Evolutionary conservation across 1,140 invertebrate species (phyloP), one percentile per base, ranked within the genome.

Genomic region (Laupala kohalensis): DNA sequence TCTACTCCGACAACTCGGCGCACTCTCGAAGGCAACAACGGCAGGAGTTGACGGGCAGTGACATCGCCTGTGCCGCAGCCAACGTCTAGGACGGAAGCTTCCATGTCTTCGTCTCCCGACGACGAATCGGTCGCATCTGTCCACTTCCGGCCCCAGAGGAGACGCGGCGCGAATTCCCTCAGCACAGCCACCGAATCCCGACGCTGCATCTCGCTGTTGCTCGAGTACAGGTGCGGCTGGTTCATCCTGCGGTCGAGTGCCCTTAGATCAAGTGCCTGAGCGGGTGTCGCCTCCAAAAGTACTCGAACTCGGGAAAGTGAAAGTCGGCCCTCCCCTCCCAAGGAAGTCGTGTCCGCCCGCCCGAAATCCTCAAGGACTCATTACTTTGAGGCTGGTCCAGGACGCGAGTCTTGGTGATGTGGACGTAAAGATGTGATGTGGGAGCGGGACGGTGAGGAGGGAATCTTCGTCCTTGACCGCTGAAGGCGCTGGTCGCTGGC

Each of bases 31-130:
- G 89, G 87, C n/a, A 93, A 75, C 72, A 83, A 81, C 0, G 87
- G 87, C 66, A 87, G 78, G 12, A 94, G 79, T n/a, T 92, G 78
- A 25, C 87, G 83, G 15, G 84, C 83, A 0, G 90, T 90, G 6
- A 93, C 87, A 74, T 88, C 84, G 0, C 92, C 92, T 23, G 90
- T 88, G 0, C 91, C 92, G 69, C 89, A 92, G 1, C 92, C 92
- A 19, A 94, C 84, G 76, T 95, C 92, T 71, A 94, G 80, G 19
- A 72, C 30, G 25, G 23, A 9, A 26, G 69, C 72, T 13, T 29
- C 72, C 4, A 24, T 19, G 1, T 53, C 37, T 0, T 53, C 37
- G 37, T 4, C 37, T n/a, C 1, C 0, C 37, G 37, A 9, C 37
- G 37, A 19, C 37, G 37, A 2, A 9, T 9, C 37, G 9, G 9